Conservation (phyloP, 2,888 invertebrate genomes). For the Prosapia bicincta region DNA sequence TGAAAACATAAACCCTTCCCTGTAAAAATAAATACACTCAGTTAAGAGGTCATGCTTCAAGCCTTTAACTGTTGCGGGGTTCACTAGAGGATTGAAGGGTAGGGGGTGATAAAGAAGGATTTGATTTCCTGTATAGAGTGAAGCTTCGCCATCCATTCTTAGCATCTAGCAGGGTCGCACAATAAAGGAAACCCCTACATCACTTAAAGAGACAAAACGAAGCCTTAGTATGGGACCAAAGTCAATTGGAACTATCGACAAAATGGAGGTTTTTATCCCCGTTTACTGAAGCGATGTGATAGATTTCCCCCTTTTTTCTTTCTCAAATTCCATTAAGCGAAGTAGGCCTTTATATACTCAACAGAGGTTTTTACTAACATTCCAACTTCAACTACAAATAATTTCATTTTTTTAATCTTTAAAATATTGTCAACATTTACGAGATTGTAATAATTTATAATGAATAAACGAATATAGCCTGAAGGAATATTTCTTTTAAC, state of each 20-base stretch:
- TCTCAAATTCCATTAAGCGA: not conserved
- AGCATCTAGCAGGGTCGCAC: not conserved
- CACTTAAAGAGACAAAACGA: not conserved
- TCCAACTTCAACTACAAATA: no score
- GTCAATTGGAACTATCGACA: not conserved
- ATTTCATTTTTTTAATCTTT: no score
- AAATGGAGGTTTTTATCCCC: not conserved
- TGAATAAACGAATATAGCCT: no score
- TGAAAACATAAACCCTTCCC: not conserved
- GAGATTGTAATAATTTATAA: no score
- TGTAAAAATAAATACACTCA: not conserved
- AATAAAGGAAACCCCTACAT: not conserved
- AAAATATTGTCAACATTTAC: no score
- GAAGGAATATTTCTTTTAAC: no score
- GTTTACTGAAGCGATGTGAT: not conserved
- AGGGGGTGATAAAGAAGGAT: not conserved
- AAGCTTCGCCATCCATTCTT: not conserved
- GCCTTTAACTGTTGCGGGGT: not conserved
- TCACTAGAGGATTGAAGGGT: not conserved
- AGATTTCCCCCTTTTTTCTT: not conserved
- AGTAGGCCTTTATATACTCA: not conserved
- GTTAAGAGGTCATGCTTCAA: not conserved
- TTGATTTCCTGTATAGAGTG: conserved; percentile 2
- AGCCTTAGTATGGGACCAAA: not conserved
- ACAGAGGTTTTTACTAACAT: no score